phyloP scores from a whole-genome alignment of 2,888 invertebrate genomes.

The Drosophila prostipennis region DNA sequence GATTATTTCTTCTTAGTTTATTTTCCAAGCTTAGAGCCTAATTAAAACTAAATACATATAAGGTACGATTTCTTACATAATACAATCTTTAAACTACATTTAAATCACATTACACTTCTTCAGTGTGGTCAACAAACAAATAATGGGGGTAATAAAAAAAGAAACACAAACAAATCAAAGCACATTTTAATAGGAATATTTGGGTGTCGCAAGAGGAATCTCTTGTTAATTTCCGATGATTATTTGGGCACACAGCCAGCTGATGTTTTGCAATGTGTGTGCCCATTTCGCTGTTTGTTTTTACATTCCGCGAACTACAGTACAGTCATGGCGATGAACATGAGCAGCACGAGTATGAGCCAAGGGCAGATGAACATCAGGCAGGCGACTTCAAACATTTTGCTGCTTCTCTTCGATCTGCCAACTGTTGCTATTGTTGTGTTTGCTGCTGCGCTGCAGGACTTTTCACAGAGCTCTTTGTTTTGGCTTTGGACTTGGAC shows the following conservation, averaged over 20 bases:
- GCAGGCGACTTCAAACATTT: slow-evolving; percentile 85
- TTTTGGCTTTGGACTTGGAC: slow-evolving; percentile 13
- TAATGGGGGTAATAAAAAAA: slow-evolving; percentile 15
- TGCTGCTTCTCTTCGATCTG: slow-evolving; percentile 30
- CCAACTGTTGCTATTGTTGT: slow-evolving; percentile 65
- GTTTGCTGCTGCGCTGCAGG: neutral
- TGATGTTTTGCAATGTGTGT: slow-evolving; percentile 75
- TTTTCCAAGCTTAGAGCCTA: slow-evolving; percentile 30
- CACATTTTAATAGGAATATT: slow-evolving; percentile 64
- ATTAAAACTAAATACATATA: slow-evolving; percentile 11
- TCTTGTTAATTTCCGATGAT: slow-evolving; percentile 27
- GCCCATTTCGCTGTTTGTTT: slow-evolving; percentile 51
- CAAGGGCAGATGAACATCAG: slow-evolving; percentile 89
- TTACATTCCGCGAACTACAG: slow-evolving; percentile 82
- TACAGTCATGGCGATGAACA: slow-evolving; percentile 88
- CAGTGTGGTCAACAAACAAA: slow-evolving; percentile 7
- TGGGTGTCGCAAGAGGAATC: slow-evolving; percentile 37
- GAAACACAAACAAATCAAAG: slow-evolving; percentile 27
- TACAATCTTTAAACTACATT: slow-evolving; percentile 38
- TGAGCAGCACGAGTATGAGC: slow-evolving; percentile 88
- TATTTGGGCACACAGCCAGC: slow-evolving; percentile 75
- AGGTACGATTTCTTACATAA: slow-evolving; percentile 45
- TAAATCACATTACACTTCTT: slow-evolving; percentile 62
- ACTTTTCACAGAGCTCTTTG: slow-evolving; percentile 6
- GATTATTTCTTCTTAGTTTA: slow-evolving; percentile 11